Conservation (phyloP, 2,113 vertebrate genomes). For the Tetrax tetrax region DNA sequence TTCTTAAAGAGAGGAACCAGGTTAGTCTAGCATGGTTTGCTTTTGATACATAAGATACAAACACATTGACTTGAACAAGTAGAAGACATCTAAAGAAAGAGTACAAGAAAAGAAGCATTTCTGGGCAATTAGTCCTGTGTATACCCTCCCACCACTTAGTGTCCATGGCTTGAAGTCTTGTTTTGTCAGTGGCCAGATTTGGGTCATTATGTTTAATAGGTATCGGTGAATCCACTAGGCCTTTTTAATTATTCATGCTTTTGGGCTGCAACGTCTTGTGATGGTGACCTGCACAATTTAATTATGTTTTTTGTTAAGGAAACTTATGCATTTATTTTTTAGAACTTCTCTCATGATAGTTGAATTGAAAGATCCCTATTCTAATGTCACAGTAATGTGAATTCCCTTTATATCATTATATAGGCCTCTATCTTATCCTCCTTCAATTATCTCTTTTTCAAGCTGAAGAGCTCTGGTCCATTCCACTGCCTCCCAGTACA, state of each 20-base stretch:
- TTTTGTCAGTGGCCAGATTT: not conserved
- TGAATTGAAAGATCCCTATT: not conserved
- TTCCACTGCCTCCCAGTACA: not conserved
- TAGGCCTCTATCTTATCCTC: not conserved
- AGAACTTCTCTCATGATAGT: not conserved
- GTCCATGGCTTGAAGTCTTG: not conserved
- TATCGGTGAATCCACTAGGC: not conserved
- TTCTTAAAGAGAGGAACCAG: not conserved
- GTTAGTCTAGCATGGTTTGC: not conserved
- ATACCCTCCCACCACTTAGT: not conserved
- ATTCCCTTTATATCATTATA: not conserved
- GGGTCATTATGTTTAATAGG: rapidly evolving
- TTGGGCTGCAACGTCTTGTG: not conserved
- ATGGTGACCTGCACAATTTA: not conserved
- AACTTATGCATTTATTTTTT: not conserved
- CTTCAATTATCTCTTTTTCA: not conserved
- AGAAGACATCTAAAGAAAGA: not conserved
- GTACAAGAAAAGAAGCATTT: not conserved
- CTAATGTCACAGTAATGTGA: not conserved
- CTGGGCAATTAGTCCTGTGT: not conserved
- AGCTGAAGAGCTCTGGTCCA: not conserved
- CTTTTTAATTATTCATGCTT: not conserved
- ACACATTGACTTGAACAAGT: not conserved
- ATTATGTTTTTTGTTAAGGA: not conserved
- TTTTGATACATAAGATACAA: not conserved